Evolutionary conservation across 2,888 invertebrate genomes (phyloP), one percentile per base, ranked within the genome.

Genomic region (Drosophila pegasa): DNA sequence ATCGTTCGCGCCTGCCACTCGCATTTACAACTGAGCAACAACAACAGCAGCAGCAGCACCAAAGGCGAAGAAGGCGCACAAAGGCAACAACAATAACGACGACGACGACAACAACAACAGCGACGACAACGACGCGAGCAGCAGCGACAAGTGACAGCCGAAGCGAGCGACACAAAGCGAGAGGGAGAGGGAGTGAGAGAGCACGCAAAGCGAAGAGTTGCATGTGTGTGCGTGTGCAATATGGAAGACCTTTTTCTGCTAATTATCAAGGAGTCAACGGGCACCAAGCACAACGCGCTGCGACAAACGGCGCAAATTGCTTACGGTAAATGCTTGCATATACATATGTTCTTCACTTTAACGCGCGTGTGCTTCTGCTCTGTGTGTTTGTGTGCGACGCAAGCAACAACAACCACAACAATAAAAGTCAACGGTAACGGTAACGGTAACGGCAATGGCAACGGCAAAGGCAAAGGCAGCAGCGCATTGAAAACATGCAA

Each of bases 221-320:
- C 48, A 67, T 41, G 52, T 50, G 56, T 64, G 55, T 52, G 55
- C 35, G 45, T 38, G 50, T 60, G 37, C 75, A 87, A 80, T 74
- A 97, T 98, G 97, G 98, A 98, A 93, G 97, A 97, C 92, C 93
- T 98, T 86, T 93, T 98, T 77, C 94, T 95, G 91, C 96, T 96
- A 92, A 95, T 98, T 88, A 95, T 96, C 82, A 97, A 95, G 92
- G 98, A 98, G 93, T 96, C 97, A 68, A 94, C 95, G 54, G 95
- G 96, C 85, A 95, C 95, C 29, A 98, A 97, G 92, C 90, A 92
- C 72, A 93, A 94, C 63, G 94, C 94, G 78, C 93, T 98, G 81
- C 95, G 96, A 90, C 96, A 96, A 93, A 94, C 96, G 80, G 96
- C 97, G 89, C 97, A 97, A 93, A 96, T 97, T 93, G 97, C 97